phyloP scores from a whole-genome alignment of 2,797 vertebrate genomes.

The Lepus townsendii region DNA sequence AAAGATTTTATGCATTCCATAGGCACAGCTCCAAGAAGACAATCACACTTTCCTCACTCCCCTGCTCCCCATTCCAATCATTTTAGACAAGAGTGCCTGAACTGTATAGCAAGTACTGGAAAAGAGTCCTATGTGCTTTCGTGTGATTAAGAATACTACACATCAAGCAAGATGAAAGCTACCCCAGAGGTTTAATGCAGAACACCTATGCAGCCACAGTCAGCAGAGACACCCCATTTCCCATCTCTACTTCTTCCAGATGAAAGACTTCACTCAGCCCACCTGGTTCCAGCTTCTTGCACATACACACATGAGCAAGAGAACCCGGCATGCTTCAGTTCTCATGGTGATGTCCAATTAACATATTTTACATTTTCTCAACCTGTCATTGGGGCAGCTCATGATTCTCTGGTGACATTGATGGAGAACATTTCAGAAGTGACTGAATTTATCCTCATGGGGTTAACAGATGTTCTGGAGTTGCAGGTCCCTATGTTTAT shows the following conservation, averaged over 20 bases:
- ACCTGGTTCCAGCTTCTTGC: fast-evolving
- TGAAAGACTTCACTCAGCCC: fast-evolving
- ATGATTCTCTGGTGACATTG: neutral
- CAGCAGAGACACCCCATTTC: neutral
- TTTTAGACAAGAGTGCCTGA: neutral
- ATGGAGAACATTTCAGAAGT: constrained; percentile 73
- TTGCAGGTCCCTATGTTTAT: constrained; percentile 61
- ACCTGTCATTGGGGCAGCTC: neutral
- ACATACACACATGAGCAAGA: neutral
- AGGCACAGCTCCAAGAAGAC: no score
- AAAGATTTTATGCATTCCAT: no score
- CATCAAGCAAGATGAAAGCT: neutral
- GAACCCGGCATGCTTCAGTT: neutral
- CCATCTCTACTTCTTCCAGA: neutral
- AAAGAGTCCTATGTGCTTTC: neutral
- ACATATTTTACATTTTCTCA: neutral
- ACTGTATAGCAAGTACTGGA: neutral
- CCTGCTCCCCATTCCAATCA: no score
- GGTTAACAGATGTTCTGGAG: constrained; percentile 64
- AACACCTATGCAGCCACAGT: fast-evolving
- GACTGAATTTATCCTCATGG: constrained; percentile 68
- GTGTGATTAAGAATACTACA: neutral
- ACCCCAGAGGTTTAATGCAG: neutral
- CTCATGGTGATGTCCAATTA: neutral
- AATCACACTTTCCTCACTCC: no score